Evolutionary conservation across 2,113 vertebrate species (phyloP), one percentile per base, ranked within the genome.

Genomic region (Engystomops pustulosus): DNA sequence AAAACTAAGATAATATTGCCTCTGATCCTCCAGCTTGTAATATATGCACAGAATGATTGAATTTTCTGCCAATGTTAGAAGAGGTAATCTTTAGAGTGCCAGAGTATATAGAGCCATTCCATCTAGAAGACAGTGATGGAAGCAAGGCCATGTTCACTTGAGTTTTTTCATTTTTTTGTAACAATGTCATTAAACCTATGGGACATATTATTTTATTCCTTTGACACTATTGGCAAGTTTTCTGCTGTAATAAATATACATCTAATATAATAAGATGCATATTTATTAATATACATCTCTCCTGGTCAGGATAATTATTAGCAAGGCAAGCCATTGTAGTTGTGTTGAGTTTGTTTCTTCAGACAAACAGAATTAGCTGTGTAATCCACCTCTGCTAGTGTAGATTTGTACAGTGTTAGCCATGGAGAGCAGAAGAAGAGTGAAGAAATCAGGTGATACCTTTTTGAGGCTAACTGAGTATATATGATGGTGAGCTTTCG

Each of bases 1-100:
- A 81, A 2, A 55, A 55, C 34, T 58, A 10, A 4, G 20, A 20
- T 55, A 32, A 32, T 53, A 36, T 58, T 77, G 32, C 20, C 53
- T 41, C 14, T 65, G 34, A 27, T 34, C 30, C 62, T 36, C 25
- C 44, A 25, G 27, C 25, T 65, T 79, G 18, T 65, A 65, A 79
- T 65, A 12, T 65, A 65, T 79, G 58, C 27, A 65, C 20, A 20
- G 20, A 65, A 38, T 62, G 53, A 77, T 77, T 77, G 53, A 65
- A 65, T 79, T 30, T 23, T 5, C 38, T 67, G 38, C 77, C 20
- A 38, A 47, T 79, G 55, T 65, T 79, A 79, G 51, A 79, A 65
- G 58, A 79, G 44, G 53, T 72, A 23, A 23, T 72, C 23, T 72
- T n/a, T 34, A 3, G n/a, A 58, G 36, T 53, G n/a, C 32, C 62